These are phyloP conservation scores for Hypsopygia costalis DNA, from an alignment of 2,888 invertebrate species.

Conservation along the genomic window DNA sequence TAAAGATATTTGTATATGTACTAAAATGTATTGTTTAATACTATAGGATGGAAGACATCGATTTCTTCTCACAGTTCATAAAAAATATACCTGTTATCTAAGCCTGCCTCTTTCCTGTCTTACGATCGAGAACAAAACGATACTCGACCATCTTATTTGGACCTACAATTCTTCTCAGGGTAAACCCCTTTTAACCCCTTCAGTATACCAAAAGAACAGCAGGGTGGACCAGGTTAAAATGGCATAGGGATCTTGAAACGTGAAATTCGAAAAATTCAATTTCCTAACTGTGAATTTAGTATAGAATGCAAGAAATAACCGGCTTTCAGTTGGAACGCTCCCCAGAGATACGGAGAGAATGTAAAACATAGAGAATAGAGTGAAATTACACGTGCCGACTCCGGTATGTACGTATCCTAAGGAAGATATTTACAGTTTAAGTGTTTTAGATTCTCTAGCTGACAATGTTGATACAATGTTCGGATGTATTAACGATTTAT, in stretches of 20 bases:
- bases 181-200: constrained; percentile 25
- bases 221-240: constrained; percentile 36
- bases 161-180: constrained; percentile 31
- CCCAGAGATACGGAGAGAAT: constrained; percentile 48
- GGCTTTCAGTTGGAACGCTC: constrained; percentile 48
- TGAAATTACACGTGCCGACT: constrained; percentile 45
- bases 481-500: too few species aligned
- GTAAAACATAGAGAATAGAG: constrained; percentile 55
- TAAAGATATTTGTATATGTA: too few species aligned
- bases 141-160: constrained; percentile 29
- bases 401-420: constrained; percentile 28
- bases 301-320: constrained; percentile 64
- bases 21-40: too few species aligned
- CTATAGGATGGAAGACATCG: too few species aligned
- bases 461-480: too few species aligned
- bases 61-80: constrained; percentile 7
- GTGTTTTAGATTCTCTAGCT: too few species aligned
- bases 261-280: constrained; percentile 74
- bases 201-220: constrained; percentile 18
- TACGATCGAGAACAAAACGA: constrained; percentile 40
- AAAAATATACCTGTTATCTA: constrained; percentile 32
- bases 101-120: constrained; percentile 31
- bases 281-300: constrained; percentile 72
- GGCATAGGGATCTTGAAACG: constrained; percentile 38
- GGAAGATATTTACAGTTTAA: neutral